Evolutionary conservation across 2,888 invertebrate genomes (phyloP).

Genomic region (Rhingia rostrata): DNA sequence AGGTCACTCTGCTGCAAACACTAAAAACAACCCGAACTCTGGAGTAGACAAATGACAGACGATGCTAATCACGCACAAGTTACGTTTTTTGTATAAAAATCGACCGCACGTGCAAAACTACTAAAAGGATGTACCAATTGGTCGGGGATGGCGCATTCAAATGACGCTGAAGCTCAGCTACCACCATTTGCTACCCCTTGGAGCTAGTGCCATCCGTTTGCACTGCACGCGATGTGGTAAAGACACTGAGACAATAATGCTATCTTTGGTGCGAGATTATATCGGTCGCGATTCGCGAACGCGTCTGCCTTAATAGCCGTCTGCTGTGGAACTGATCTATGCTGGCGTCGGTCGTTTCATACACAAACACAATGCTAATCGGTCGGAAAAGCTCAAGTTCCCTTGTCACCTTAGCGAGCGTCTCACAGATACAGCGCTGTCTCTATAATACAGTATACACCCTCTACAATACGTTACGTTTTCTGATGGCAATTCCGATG

Average conservation of each 20-base stretch:
- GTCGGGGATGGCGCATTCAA: conserved; percentile 35
- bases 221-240: neutral
- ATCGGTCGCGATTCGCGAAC: conserved; percentile 11
- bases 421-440: conserved; percentile 41
- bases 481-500: too few species aligned
- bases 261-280: conserved; percentile 22
- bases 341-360: conserved; percentile 39
- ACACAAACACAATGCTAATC: conserved; percentile 42
- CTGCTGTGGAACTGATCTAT: conserved; percentile 69
- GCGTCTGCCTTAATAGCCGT: conserved; percentile 57
- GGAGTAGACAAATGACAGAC: conserved; percentile 58
- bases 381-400: conserved; percentile 62
- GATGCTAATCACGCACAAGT: conserved; percentile 36
- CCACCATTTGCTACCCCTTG: conserved; percentile 38
- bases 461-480: conserved; percentile 11
- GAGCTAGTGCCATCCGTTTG: conserved; percentile 22
- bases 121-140: conserved; percentile 31
- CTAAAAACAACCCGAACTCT: neutral
- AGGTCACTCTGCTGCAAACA: conserved; percentile 26
- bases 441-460: conserved; percentile 17
- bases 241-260: neutral
- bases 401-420: conserved; percentile 35
- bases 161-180: conserved; percentile 25
- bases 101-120: conserved; percentile 17
- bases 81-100: conserved; percentile 27